Conservation (phyloP, 1,140 invertebrate species). For the Solen grandis region DNA sequence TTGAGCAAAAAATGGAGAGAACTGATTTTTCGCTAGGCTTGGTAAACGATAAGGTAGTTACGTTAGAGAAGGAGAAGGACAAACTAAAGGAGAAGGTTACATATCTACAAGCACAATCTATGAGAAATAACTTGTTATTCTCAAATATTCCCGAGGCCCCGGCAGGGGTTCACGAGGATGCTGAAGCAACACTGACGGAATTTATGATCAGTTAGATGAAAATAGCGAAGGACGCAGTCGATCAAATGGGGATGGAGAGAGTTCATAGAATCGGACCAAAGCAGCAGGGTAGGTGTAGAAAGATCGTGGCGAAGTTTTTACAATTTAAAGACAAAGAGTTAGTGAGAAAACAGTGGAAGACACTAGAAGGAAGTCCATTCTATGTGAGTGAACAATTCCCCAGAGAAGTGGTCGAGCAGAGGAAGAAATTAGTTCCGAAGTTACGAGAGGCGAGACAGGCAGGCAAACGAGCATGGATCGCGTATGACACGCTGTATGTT, state of each 20-base stretch:
- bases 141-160: neutral
- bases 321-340: constrained; percentile 22
- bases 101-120: constrained; percentile 20
- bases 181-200: constrained; percentile 7
- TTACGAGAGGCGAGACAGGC: constrained; percentile 18
- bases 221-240: neutral
- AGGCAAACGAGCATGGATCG: constrained; percentile 23
- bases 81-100: neutral
- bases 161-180: neutral
- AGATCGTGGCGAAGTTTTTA: constrained; percentile 23
- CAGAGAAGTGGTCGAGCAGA: neutral
- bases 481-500: constrained; percentile 36
- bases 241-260: constrained; percentile 16
- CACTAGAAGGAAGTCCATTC: neutral
- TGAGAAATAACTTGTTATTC: constrained; percentile 32
- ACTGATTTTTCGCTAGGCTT: neutral
- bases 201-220: constrained; percentile 20
- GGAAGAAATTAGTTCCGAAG: constrained; percentile 8
- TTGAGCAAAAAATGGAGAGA: neutral
- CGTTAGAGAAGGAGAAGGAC: neutral
- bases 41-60: neutral
- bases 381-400: constrained; percentile 29
- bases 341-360: constrained; percentile 10
- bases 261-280: constrained; percentile 28
- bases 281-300: neutral